A percentile compares a stretch with the other conserved stretches of the same genome.
These are phyloP conservation scores for zebrafish (Danio rerio) DNA, from an alignment of 2,113 vertebrate species.

Conservation along the genomic window DNA sequence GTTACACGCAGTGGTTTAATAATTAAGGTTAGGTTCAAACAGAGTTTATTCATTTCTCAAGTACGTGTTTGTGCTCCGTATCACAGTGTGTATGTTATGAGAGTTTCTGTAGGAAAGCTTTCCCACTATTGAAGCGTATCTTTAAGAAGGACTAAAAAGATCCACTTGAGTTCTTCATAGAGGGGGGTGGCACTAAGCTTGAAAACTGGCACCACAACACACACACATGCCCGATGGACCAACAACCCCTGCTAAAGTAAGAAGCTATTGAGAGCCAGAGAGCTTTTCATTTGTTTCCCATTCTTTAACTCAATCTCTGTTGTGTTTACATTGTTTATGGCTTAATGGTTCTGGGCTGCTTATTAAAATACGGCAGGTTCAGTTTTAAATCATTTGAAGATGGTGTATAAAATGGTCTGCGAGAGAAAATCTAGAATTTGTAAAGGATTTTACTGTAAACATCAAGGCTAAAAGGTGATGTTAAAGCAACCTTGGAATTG, in stretches of 20 bases:
- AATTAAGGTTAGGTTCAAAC: background rate
- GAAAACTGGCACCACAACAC: conserved; percentile 26
- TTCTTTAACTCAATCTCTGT: background rate
- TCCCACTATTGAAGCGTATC: conserved; percentile 21
- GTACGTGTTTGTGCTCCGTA: background rate
- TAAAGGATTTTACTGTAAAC: background rate
- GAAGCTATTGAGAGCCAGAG: conserved; percentile 15
- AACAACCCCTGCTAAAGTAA: conserved; percentile 10
- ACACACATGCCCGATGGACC: conserved; percentile 31
- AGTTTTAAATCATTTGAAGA: background rate
- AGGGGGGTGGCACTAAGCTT: conserved; percentile 9
- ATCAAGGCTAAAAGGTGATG: background rate
- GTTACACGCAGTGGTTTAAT: background rate
- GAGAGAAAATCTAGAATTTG: background rate
- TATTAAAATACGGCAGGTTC: conserved; percentile 1
- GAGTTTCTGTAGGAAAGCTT: background rate
- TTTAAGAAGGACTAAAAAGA: conserved; percentile 16
- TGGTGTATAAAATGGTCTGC: background rate
- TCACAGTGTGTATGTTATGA: background rate
- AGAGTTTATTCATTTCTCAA: conserved; percentile 5
- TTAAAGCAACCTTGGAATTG: background rate
- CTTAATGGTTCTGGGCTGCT: background rate
- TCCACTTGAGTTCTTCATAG: conserved; percentile 28
- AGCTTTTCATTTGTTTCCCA: conserved; percentile 24
- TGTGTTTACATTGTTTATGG: background rate